Conservation (phyloP, 2,888 invertebrate species). For the Synergus laeviventris region DNA sequence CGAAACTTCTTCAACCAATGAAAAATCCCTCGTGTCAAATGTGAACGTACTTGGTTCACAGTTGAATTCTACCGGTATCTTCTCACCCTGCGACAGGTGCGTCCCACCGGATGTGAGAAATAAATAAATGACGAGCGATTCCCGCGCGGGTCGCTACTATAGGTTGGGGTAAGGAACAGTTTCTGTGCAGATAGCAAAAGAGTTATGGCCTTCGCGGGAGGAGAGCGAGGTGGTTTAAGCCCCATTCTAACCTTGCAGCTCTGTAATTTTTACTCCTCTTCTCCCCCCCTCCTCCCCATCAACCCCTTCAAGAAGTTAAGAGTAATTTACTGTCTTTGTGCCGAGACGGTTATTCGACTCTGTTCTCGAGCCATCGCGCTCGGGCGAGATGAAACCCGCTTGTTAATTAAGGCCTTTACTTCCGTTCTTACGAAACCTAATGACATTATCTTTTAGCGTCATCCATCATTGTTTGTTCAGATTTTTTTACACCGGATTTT, state of each 20-base stretch:
- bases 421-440: conserved; percentile 58
- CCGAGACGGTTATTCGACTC: conserved; percentile 41
- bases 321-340: conserved; percentile 72
- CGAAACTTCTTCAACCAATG: neutral
- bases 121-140: conserved; percentile 72
- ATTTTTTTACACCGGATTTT: neutral
- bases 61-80: conserved; percentile 42
- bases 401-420: conserved; percentile 62
- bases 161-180: conserved; percentile 65
- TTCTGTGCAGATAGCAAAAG: conserved; percentile 72
- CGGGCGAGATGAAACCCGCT: conserved; percentile 37
- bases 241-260: conserved; percentile 68
- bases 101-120: conserved; percentile 61
- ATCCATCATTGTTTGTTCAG: neutral
- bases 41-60: neutral
- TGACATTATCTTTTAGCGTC: conserved; percentile 13
- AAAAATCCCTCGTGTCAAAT: neutral
- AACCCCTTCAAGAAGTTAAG: conserved; percentile 66
- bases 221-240: conserved; percentile 64
- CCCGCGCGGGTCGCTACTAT: conserved; percentile 61
- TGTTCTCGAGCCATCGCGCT: conserved; percentile 23
- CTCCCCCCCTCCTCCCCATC: conserved; percentile 41
- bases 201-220: conserved; percentile 68
- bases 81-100: conserved; percentile 52
- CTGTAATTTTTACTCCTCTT: conserved; percentile 73